Base-by-base conservation (phyloP, 1,140 invertebrate species). In the Maconellicoccus hirsutus region DNA sequence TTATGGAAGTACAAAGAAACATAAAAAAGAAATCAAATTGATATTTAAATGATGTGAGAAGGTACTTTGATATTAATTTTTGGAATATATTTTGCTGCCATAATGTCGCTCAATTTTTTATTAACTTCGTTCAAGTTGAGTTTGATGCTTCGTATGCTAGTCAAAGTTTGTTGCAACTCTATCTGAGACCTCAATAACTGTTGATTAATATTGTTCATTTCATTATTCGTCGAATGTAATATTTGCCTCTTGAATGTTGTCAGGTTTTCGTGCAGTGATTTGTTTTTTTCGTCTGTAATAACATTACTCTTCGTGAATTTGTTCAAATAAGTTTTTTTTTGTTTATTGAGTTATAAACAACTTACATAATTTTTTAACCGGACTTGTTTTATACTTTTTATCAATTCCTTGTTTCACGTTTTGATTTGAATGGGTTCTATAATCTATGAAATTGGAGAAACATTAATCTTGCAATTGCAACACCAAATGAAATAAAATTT, bases 161-260 rank as follows among this genome's bases (percentile, higher is more conserved):
- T 23, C 25, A 66, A 23, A 10, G 61, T 66, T 23, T 66, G 61
- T 19, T 66, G 61, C 10, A 66, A 22, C 10, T 66, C 61, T 10
- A 66, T 66, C 25, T 66, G 61, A 10, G 61, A 66, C 25, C 25
- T 66, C 2, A 66, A 22, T 26, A 66, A 23, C 16, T 66, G 61
- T 66, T 66, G 61, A 66, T 66, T 66, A 4, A 66, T 26, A 66
- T 66, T 66, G 25, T 66, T 66, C 19, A 66, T 22, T 16, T 66
- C 61, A 16, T 66, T 25, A 8, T 66, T 66, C 3, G 61, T 66
- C 2, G 61, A 66, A 66, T 25, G 8, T 4, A 66, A 16, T 10
- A 66, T 66, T 23, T 66, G 61, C 16, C 25, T 66, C 21, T 66
- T 66, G 21, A 66, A 66, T 10, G 61, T 23, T 16, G 25, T 26